Evolutionary conservation across 2,113 vertebrate genomes (phyloP).

Genomic region (Corynorhinus townsendii): DNA sequence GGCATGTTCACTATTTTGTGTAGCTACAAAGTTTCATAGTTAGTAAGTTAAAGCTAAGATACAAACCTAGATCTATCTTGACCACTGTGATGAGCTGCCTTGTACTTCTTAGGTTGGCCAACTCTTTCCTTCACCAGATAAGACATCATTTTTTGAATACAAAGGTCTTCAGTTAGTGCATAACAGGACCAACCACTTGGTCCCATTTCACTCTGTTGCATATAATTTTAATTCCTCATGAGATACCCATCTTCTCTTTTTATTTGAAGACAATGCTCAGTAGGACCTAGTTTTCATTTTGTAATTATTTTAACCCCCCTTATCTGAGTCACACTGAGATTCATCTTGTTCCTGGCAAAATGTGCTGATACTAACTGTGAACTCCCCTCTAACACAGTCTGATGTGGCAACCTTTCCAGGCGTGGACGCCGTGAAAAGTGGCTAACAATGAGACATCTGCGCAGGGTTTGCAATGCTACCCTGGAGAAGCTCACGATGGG

Average conservation of each 20-base stretch:
- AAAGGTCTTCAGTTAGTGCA: background rate
- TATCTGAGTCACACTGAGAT: background rate
- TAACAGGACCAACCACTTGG: background rate
- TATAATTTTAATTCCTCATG: background rate
- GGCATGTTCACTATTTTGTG: background rate
- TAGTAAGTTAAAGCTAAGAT: background rate
- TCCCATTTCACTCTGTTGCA: background rate
- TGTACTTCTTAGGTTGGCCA: background rate
- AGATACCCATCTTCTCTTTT: background rate
- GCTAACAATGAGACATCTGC: too few species aligned
- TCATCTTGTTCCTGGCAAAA: background rate
- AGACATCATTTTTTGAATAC: background rate
- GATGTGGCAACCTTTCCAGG: background rate
- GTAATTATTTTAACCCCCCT: background rate
- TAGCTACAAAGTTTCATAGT: background rate
- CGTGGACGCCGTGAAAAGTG: accelerated
- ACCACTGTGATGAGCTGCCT: accelerated
- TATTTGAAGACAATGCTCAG: background rate
- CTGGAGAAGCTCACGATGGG: accelerated
- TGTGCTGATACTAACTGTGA: too few species aligned
- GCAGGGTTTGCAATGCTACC: background rate
- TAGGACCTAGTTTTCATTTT: background rate
- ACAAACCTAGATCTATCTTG: background rate
- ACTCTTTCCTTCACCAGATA: background rate
- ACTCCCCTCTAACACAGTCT: background rate